phyloP scores from a whole-genome alignment of 2,113 vertebrate genomes.

The Paralichthys olivaceus region DNA sequence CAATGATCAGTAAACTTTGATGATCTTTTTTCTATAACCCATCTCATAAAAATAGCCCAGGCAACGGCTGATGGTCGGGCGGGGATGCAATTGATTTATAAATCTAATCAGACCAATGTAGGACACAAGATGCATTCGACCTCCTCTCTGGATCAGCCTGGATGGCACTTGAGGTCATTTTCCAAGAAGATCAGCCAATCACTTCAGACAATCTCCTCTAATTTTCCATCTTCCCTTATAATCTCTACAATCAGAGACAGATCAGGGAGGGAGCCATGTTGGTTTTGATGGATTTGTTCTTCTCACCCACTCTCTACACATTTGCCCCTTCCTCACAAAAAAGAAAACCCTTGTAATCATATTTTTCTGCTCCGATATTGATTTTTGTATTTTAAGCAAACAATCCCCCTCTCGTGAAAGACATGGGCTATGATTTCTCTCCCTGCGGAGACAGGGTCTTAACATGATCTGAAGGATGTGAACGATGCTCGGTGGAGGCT shows the following conservation, averaged over 20 bases:
- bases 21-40: conserved; percentile 71
- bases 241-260: conserved; percentile 75
- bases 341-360: conserved; percentile 48
- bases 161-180: conserved; percentile 77
- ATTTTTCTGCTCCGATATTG: conserved; percentile 69
- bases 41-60: conserved; percentile 80
- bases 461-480: conserved; percentile 33
- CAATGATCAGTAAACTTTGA: conserved; percentile 65
- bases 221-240: conserved; percentile 75
- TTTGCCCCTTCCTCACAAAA: conserved; percentile 28
- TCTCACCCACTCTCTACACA: conserved; percentile 30
- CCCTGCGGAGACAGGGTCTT: conserved; percentile 26
- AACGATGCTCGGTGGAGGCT: conserved; percentile 19
- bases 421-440: conserved; percentile 11
- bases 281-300: conserved; percentile 60
- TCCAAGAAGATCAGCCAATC: conserved; percentile 70
- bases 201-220: conserved; percentile 72
- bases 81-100: conserved; percentile 80
- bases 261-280: conserved; percentile 63
- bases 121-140: conserved; percentile 75
- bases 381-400: conserved; percentile 69
- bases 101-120: conserved; percentile 81
- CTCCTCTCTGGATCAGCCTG: conserved; percentile 65
- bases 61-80: conserved; percentile 57
- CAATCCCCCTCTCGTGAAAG: conserved; percentile 29